phyloP scores from a whole-genome alignment of 2,113 vertebrate genomes.

The western clawed frog (Xenopus tropicalis) region DNA sequence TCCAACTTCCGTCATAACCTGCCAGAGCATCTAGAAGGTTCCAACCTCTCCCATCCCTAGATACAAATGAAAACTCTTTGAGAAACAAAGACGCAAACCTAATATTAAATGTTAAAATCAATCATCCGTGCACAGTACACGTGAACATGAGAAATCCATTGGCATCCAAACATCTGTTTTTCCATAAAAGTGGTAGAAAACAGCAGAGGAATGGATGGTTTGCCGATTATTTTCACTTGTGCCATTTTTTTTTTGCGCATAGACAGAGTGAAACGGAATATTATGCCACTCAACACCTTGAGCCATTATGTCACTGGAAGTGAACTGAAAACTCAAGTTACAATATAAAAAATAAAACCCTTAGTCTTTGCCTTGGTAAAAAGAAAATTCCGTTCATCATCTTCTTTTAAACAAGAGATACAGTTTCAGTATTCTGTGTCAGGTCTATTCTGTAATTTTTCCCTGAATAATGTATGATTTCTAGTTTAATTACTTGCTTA shows the following conservation, averaged over 20 bases:
- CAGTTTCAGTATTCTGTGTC: slow-evolving; percentile 51
- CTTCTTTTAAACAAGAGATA: slow-evolving; percentile 17
- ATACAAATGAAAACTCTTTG: too few species aligned
- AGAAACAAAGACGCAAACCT: too few species aligned
- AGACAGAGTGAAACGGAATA: slow-evolving; percentile 24
- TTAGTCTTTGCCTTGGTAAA: background rate
- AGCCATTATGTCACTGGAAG: slow-evolving; percentile 17
- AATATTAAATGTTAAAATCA: too few species aligned
- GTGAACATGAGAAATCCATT: slow-evolving; percentile 15
- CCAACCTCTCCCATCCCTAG: too few species aligned
- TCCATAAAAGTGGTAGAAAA: slow-evolving; percentile 23
- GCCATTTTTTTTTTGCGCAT: slow-evolving; percentile 33
- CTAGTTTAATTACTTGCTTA: slow-evolving; percentile 71
- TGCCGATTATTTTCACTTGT: slow-evolving; percentile 11
- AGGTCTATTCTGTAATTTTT: slow-evolving; percentile 47
- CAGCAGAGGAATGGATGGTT: slow-evolving; percentile 12
- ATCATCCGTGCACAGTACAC: background rate
- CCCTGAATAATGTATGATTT: slow-evolving; percentile 60
- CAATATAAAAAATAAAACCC: background rate
- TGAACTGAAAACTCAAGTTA: slow-evolving; percentile 19
- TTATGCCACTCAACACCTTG: slow-evolving; percentile 21
- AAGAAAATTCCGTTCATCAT: background rate
- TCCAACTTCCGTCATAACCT: too few species aligned
- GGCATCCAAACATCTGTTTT: slow-evolving; percentile 38
- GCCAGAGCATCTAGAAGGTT: too few species aligned